A percentile compares a stretch with the other conserved stretches of the same genome.
These are phyloP conservation scores for Brachypteracias leptosomus DNA, from an alignment of 2,113 vertebrate species.

Conservation along the genomic window DNA sequence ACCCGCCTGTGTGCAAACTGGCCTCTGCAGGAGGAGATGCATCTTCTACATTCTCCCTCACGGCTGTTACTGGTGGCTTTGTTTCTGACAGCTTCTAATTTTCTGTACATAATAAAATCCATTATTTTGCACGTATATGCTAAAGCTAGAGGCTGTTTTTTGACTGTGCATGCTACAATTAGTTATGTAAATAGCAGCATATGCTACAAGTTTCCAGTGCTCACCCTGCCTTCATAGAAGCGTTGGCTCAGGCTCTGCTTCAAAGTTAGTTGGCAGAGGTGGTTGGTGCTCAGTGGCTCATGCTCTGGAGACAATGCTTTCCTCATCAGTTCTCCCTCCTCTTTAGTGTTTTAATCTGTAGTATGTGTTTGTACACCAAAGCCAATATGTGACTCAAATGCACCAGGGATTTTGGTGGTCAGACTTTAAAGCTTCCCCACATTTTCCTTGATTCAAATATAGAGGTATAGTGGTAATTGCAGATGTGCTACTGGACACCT, in stretches of 20 bases:
- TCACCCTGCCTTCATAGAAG: constrained; percentile 53
- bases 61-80: constrained; percentile 54
- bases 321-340: background rate
- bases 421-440: background rate
- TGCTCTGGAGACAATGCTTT: constrained; percentile 27
- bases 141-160: constrained; percentile 70
- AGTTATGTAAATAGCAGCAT: constrained; percentile 72
- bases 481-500: background rate
- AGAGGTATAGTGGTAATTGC: background rate
- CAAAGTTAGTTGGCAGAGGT: constrained; percentile 59
- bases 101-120: constrained; percentile 62
- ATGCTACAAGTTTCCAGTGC: constrained; percentile 63
- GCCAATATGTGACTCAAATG: background rate
- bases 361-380: background rate
- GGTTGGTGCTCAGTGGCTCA: constrained; percentile 19
- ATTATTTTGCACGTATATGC: constrained; percentile 63
- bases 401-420: background rate
- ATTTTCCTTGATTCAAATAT: background rate
- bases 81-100: constrained; percentile 66
- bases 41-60: constrained; percentile 7
- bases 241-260: constrained; percentile 62
- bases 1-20: constrained; percentile 31
- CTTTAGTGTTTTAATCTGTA: background rate
- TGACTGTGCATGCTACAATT: constrained; percentile 65
- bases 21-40: constrained; percentile 25